Conservation (phyloP, 2,797 vertebrate species). For the Myotis pilosus region DNA sequence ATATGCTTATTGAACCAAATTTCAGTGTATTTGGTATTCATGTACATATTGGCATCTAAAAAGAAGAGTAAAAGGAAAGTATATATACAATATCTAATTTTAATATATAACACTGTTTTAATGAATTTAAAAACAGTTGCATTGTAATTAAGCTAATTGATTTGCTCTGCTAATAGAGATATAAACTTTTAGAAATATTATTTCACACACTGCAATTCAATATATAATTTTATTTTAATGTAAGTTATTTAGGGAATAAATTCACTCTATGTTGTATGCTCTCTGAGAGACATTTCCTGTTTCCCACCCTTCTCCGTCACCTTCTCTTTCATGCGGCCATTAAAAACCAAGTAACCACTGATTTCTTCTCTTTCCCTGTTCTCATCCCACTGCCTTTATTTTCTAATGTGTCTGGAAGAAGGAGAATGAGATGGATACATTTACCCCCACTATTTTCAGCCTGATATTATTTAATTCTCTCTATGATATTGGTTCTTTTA, state of each 20-base stretch:
- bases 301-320: background rate
- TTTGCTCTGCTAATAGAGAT: background rate
- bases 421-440: background rate
- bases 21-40: background rate
- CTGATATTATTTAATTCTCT: background rate
- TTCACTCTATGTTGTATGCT: background rate
- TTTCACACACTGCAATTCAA: background rate
- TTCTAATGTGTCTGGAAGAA: background rate
- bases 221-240: conserved; percentile 27
- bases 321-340: background rate
- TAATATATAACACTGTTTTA: conserved; percentile 20
- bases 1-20: background rate
- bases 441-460: background rate
- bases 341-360: background rate
- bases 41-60: background rate
- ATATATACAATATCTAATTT: background rate
- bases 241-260: conserved; percentile 28
- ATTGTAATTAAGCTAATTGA: conserved; percentile 2
- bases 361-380: background rate
- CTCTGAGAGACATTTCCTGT: background rate
- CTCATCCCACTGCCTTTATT: background rate
- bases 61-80: background rate
- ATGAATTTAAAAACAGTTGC: conserved; percentile 16
- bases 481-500: background rate
- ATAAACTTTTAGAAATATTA: background rate